phyloP scores from a whole-genome alignment of 2,113 vertebrate species.

The Tylochromis polylepis region DNA sequence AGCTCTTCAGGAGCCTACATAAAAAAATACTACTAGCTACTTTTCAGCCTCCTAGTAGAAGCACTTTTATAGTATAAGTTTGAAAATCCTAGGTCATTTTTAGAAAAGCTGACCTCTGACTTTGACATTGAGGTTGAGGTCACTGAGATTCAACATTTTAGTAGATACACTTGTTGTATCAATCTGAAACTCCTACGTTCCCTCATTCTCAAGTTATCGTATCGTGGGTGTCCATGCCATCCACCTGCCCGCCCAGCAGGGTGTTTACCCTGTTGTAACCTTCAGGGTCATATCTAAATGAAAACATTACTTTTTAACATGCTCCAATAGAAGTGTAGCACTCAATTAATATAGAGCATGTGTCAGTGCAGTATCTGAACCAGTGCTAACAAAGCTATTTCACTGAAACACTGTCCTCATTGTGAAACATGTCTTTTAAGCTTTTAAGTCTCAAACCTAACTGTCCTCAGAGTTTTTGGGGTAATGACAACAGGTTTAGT shows the following conservation, averaged over 20 bases:
- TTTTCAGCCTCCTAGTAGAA: not conserved
- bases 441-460: too few relatives aligned
- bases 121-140: not conserved
- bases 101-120: not conserved
- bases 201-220: not conserved
- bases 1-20: not conserved
- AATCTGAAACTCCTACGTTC: not conserved
- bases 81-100: rapidly evolving
- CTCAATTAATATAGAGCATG: not conserved
- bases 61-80: rapidly evolving
- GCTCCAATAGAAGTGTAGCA: not conserved
- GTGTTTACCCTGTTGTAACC: not conserved
- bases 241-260: rapidly evolving
- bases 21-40: too few relatives aligned
- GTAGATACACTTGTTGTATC: rapidly evolving
- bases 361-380: not conserved
- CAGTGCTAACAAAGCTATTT: not conserved
- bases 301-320: not conserved
- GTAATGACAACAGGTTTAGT: not conserved
- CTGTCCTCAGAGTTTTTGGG: not conserved
- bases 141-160: not conserved
- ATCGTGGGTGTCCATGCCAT: too few relatives aligned
- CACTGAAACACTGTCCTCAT: not conserved
- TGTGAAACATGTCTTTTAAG: too few relatives aligned
- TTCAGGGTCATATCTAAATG: not conserved